Percentiles rank a stretch among this genome's conserved stretches.
These are phyloP conservation scores for Spatulosminthurus flaviceps DNA, from an alignment of 2,888 invertebrate genomes.

Conservation along the genomic window DNA sequence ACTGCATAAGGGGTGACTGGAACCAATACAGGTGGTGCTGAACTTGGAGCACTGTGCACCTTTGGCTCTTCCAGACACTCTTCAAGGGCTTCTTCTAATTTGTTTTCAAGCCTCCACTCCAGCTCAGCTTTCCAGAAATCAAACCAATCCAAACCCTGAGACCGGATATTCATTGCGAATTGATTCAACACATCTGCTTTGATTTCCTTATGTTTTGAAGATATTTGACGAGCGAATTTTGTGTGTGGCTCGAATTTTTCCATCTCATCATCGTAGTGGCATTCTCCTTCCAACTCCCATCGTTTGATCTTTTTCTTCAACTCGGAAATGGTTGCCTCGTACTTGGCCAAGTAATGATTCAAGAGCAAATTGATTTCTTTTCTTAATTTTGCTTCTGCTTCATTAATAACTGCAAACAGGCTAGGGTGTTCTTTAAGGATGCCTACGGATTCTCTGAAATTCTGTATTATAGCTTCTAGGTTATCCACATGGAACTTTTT, in stretches of 20 bases:
- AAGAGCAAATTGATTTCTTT: background rate
- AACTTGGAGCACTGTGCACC: background rate
- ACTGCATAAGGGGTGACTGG: too few relatives aligned
- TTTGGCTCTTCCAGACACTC: background rate
- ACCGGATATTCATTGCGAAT: background rate
- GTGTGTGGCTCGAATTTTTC: background rate
- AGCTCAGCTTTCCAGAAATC: background rate
- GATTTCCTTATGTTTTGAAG: background rate
- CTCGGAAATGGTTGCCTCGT: background rate
- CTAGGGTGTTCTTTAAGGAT: background rate
- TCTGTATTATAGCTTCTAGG: background rate
- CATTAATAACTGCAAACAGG: background rate
- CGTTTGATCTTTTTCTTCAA: background rate
- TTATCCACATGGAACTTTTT: background rate
- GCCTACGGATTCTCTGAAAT: background rate
- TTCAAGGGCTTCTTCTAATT: background rate
- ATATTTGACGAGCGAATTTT: background rate
- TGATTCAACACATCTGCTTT: background rate
- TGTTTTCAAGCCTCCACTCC: background rate
- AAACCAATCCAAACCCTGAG: background rate
- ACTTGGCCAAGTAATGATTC: background rate
- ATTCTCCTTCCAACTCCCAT: constrained; percentile 1
- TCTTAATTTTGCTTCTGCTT: background rate
- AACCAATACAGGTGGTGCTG: background rate
- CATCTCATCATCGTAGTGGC: background rate